Percentiles rank a stretch among this genome's conserved stretches.
These are phyloP conservation scores for Pelagia noctiluca DNA, from an alignment of 30 jellyfish, hydroid and myxozoan species.

Conservation along the genomic window DNA sequence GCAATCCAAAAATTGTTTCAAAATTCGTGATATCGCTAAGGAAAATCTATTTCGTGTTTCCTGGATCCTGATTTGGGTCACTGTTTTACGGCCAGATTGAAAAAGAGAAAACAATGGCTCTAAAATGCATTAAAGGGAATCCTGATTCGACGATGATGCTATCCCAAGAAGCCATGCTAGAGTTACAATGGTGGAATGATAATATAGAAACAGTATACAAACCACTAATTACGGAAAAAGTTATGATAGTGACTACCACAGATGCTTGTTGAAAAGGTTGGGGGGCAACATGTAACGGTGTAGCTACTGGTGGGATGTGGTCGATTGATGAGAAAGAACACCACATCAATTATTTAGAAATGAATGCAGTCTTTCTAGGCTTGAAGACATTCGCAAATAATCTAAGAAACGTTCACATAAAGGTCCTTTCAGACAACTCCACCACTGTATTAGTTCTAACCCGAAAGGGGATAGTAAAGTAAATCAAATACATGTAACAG, in stretches of 20 bases:
- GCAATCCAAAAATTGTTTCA: background rate
- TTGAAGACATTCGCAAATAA: constrained; percentile 14
- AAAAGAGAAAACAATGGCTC: background rate
- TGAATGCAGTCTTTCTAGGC: constrained; percentile 17
- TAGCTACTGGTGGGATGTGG: constrained; percentile 28
- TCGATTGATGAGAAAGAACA: constrained; percentile 1
- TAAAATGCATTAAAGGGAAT: background rate
- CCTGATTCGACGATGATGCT: background rate
- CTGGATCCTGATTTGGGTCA: background rate
- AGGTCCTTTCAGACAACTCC: constrained; percentile 30
- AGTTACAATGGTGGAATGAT: background rate
- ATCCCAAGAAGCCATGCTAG: background rate
- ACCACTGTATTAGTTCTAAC: constrained; percentile 31
- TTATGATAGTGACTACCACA: background rate
- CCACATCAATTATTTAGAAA: constrained; percentile 25
- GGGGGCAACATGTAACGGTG: constrained; percentile 17
- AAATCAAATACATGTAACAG: background rate
- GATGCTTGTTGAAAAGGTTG: constrained; percentile 38
- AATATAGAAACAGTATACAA: background rate
- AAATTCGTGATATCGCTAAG: background rate
- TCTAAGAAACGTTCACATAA: background rate
- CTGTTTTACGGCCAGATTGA: background rate
- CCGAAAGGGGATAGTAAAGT: constrained; percentile 32
- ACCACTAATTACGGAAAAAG: background rate
- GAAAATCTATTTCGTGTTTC: background rate